Base-by-base conservation (phyloP, 2,797 vertebrate species). In the Eidolon dupreanum region DNA sequence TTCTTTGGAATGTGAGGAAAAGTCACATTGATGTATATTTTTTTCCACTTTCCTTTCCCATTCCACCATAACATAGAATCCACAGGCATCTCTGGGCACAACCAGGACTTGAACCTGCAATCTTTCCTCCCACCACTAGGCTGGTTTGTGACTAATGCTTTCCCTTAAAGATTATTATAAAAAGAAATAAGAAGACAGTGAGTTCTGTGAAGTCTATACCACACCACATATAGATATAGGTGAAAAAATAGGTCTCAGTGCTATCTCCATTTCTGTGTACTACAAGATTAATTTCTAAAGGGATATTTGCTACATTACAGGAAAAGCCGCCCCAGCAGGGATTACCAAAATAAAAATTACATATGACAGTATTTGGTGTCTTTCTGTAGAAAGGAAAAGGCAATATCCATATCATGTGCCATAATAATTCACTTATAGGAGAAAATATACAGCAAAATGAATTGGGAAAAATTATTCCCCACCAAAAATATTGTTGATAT, bases 271-370 rank as follows among this genome's bases (percentile, higher is more conserved):
- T 83, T 63, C 90, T 77, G 88, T 71, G 15, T 9, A n/a, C 6
- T 16, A 22, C 17, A 82, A 93, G 66, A 94, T 96, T 53, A 94
- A 96, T 92, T 86, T 83, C 90, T n/a, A 2, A 91, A 63, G 55
- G 65, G 79, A 95, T 5, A 55, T 88, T 87, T 82, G 43, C 75
- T 75, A 59, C 49, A 22, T 84, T 74, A 91, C 43, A 63, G 90
- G 49, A 71, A 70, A 81, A 73, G 20, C 41, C 59, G 57, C 16
- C 57, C n/a, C 90, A 61, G 55, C 31, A 83, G 28, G 84, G 57
- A 73, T 28, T 57, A 53, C 77, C 49, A 78, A 88, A 94, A 87
- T 93, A 94, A 82, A 96, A 96, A 84, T 96, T 73, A 94, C 90
- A 78, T 65, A 88, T 13, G 90, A 93, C 68, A 74, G 84, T 94